Evolutionary conservation across 2,888 invertebrate species (phyloP).

Genomic region (Mycogona germanica): DNA sequence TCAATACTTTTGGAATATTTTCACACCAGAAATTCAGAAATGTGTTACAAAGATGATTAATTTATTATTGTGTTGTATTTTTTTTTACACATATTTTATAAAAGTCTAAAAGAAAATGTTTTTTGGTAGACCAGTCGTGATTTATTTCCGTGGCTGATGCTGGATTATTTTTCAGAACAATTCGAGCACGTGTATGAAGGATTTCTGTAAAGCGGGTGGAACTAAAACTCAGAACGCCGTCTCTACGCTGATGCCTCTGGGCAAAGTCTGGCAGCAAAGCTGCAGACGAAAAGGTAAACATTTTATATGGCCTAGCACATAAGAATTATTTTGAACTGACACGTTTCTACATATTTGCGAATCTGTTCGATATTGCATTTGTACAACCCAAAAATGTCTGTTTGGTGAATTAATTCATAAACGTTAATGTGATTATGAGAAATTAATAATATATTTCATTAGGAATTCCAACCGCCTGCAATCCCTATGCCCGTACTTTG

Average conservation of each 20-base stretch:
- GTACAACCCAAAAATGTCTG: too few species aligned
- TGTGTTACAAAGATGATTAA: not conserved
- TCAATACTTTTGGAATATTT: too few species aligned
- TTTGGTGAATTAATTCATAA: too few species aligned
- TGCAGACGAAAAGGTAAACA: conserved; percentile 1
- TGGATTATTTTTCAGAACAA: conserved; percentile 9
- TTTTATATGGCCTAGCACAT: too few species aligned
- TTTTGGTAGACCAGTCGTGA: not conserved
- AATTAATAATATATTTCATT: not conserved
- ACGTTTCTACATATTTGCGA: not conserved
- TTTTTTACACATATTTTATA: not conserved
- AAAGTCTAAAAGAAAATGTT: not conserved
- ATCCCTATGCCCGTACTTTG: conserved; percentile 57
- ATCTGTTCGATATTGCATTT: not conserved
- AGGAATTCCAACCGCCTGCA: conserved; percentile 37
- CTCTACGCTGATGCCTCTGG: conserved; percentile 9
- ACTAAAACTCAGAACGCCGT: not conserved
- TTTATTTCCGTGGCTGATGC: not conserved
- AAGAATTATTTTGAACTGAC: too few species aligned
- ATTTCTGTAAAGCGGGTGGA: conserved; percentile 7
- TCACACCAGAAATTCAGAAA: not conserved
- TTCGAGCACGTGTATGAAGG: conserved; percentile 12
- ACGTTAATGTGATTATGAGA: not conserved
- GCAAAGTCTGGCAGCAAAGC: conserved; percentile 7
- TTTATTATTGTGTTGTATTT: not conserved